Conservation (phyloP, 37 sponge, comb jelly and placozoan species). For the Theonella swinhoei region DNA sequence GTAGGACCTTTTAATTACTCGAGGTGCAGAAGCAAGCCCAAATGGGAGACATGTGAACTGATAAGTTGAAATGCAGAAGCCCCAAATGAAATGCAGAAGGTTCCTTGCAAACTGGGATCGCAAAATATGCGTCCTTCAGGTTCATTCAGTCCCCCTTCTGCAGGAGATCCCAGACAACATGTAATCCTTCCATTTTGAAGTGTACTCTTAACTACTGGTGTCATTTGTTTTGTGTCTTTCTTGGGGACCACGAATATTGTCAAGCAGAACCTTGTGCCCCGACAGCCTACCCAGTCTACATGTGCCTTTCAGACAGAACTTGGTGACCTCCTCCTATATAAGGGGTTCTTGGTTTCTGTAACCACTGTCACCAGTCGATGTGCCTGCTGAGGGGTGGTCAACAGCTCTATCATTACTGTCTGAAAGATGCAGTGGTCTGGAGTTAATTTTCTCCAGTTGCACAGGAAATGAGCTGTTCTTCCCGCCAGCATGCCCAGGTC, state of each 20-base stretch:
- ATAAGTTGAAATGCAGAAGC: neutral
- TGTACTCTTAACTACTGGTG: too few species aligned
- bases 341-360: too few species aligned
- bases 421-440: constrained; percentile 14
- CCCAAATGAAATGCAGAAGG: neutral
- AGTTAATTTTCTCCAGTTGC: constrained; percentile 31
- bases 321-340: too few species aligned
- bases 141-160: constrained; percentile 3
- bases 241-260: too few species aligned
- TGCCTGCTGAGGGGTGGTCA: too few species aligned
- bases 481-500: constrained; percentile 1
- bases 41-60: constrained; percentile 9
- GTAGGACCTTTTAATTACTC: constrained; percentile 9
- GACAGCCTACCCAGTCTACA: too few species aligned
- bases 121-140: constrained; percentile 14
- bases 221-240: too few species aligned
- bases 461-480: neutral
- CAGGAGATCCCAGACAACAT: constrained; percentile 10
- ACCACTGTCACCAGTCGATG: too few species aligned
- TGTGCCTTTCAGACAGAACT: too few species aligned
- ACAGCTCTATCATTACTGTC: neutral
- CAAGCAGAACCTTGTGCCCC: too few species aligned
- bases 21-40: constrained; percentile 21
- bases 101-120: neutral
- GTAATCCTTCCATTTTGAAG: constrained; percentile 36